phyloP scores from a whole-genome alignment of 2,888 invertebrate species.

The Mimachlamys varia region DNA sequence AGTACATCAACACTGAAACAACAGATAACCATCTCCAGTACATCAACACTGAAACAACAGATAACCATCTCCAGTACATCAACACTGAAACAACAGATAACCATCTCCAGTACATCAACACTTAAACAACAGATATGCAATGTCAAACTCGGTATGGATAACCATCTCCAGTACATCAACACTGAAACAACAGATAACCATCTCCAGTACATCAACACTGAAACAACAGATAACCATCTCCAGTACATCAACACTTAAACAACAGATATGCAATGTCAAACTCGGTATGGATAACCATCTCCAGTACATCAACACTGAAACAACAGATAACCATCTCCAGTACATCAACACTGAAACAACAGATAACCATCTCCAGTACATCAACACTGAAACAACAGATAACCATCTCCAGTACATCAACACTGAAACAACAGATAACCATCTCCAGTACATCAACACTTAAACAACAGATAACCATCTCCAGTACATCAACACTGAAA shows the following conservation, averaged over 20 bases:
- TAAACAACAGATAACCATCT: slow-evolving; percentile 83
- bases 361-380: slow-evolving; percentile 83
- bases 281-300: slow-evolving; percentile 86
- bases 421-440: slow-evolving; percentile 83
- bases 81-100: slow-evolving; percentile 86
- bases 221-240: slow-evolving; percentile 83
- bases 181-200: slow-evolving; percentile 84
- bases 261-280: slow-evolving; percentile 94
- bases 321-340: slow-evolving; percentile 83
- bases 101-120: slow-evolving; percentile 84
- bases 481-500: slow-evolving; percentile 84
- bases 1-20: slow-evolving; percentile 84
- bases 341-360: slow-evolving; percentile 84
- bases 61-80: slow-evolving; percentile 83
- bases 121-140: slow-evolving; percentile 84
- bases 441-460: slow-evolving; percentile 85
- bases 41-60: slow-evolving; percentile 84
- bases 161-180: slow-evolving; percentile 85
- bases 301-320: slow-evolving; percentile 84
- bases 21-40: slow-evolving; percentile 84
- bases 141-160: slow-evolving; percentile 91
- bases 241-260: slow-evolving; percentile 84
- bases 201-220: slow-evolving; percentile 85
- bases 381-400: slow-evolving; percentile 85
- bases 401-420: slow-evolving; percentile 85